These are phyloP conservation scores for Aptenodytes forsteri DNA, from an alignment of 2,113 vertebrate genomes.

Conservation along the genomic window DNA sequence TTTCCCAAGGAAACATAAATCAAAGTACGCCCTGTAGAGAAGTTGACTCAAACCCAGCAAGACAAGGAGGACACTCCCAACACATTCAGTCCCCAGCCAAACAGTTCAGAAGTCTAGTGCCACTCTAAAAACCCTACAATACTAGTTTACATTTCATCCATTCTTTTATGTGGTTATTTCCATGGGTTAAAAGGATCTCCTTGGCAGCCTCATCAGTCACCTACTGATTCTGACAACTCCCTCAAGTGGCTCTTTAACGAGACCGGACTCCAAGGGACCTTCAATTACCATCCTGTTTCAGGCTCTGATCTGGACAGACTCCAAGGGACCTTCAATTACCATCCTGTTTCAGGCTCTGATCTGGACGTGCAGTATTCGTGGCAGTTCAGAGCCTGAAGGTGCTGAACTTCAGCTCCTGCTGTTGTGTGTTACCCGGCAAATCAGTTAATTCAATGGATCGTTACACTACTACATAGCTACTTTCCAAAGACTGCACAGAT, in stretches of 20 bases:
- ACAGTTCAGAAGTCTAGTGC: background rate
- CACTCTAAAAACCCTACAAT: background rate
- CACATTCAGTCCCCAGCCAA: background rate
- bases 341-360: background rate
- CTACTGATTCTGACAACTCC: background rate
- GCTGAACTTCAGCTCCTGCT: background rate
- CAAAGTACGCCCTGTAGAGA: background rate
- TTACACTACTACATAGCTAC: background rate
- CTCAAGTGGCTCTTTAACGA: background rate
- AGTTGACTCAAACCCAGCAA: background rate
- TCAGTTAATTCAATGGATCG: background rate
- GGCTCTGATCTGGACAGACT: background rate
- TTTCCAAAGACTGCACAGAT: background rate
- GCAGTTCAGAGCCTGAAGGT: background rate
- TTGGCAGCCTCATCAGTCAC: background rate
- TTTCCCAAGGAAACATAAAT: background rate
- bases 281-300: background rate
- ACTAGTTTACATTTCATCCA: background rate
- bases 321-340: background rate
- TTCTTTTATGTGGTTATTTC: background rate
- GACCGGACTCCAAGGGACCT: background rate
- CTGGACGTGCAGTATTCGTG: background rate
- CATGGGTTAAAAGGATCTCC: background rate
- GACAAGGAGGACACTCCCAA: background rate
- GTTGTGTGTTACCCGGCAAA: background rate